These are phyloP conservation scores for Tympanuchus pallidicinctus DNA, from an alignment of 2,113 vertebrate species.

Conservation along the genomic window DNA sequence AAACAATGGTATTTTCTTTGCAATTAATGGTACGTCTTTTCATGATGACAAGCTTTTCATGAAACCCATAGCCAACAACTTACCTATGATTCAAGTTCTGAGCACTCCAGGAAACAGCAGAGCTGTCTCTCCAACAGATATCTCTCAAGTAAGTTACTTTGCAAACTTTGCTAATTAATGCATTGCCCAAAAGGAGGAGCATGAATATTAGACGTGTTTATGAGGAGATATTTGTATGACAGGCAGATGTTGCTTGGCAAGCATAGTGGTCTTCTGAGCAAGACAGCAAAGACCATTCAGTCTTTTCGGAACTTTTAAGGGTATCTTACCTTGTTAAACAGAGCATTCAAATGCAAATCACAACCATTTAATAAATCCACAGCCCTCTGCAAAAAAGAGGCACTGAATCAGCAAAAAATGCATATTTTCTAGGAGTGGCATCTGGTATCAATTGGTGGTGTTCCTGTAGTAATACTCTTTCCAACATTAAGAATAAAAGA, in stretches of 20 bases:
- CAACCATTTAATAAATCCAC: constrained; percentile 10
- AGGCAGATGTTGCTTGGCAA: not conserved
- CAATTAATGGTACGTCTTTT: not conserved
- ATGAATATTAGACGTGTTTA: not conserved
- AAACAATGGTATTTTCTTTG: not conserved
- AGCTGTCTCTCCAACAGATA: not conserved
- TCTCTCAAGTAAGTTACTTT: not conserved
- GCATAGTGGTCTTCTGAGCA: constrained; percentile 3
- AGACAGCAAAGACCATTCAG: not conserved
- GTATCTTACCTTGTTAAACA: constrained; percentile 53
- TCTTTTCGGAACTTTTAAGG: constrained; percentile 30
- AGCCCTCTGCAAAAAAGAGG: constrained; percentile 2
- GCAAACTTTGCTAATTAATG: constrained; percentile 15
- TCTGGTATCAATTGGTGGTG: constrained; percentile 1
- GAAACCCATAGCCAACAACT: not conserved
- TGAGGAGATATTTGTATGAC: not conserved
- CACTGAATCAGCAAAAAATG: constrained; percentile 17
- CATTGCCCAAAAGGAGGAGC: not conserved
- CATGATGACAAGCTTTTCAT: not conserved
- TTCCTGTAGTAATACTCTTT: constrained; percentile 11
- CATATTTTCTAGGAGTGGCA: not conserved
- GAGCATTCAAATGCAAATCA: constrained; percentile 52
- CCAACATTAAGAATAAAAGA: constrained; percentile 41
- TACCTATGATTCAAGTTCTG: not conserved
- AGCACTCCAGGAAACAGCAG: not conserved